Evolutionary conservation across 2,113 vertebrate species (phyloP).

Genomic region (Corythoichthys haematopterus): DNA sequence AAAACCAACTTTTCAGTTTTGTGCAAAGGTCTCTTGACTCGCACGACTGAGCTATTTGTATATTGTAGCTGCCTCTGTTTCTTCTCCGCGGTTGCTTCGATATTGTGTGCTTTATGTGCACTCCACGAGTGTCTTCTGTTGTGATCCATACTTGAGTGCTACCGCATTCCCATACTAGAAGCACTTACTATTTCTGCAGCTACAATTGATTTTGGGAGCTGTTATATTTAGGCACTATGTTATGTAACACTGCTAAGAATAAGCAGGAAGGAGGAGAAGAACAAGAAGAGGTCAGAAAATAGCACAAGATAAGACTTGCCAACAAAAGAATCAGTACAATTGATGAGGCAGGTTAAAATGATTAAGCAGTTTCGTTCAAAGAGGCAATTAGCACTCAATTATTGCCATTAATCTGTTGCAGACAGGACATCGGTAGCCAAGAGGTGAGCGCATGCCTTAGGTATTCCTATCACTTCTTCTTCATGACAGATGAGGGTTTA

Average conservation of each 20-base stretch:
- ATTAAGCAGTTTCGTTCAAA: slow-evolving; percentile 44
- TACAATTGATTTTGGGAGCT: background rate
- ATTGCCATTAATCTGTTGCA: slow-evolving; percentile 55
- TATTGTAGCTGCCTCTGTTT: background rate
- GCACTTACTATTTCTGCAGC: background rate
- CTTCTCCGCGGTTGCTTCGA: background rate
- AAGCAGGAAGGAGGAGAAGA: background rate
- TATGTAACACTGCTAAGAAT: background rate
- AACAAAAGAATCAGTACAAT: slow-evolving; percentile 15
- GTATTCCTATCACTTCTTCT: slow-evolving; percentile 3
- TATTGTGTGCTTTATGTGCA: background rate
- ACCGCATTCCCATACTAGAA: background rate
- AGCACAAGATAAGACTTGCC: slow-evolving; percentile 1
- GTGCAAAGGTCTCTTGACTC: background rate
- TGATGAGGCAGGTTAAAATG: slow-evolving; percentile 44
- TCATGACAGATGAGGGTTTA: slow-evolving; percentile 18
- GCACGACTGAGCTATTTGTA: background rate
- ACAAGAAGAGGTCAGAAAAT: background rate
- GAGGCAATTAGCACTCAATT: slow-evolving; percentile 59
- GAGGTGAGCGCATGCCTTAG: slow-evolving; percentile 33
- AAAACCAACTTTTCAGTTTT: background rate
- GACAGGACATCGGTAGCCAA: slow-evolving; percentile 37
- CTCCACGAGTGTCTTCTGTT: background rate
- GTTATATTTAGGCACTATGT: background rate
- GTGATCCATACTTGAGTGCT: background rate